Percentiles rank a stretch among this genome's conserved stretches.
Conservation (phyloP, 2,888 invertebrate species). For the Lobophora halterata region DNA sequence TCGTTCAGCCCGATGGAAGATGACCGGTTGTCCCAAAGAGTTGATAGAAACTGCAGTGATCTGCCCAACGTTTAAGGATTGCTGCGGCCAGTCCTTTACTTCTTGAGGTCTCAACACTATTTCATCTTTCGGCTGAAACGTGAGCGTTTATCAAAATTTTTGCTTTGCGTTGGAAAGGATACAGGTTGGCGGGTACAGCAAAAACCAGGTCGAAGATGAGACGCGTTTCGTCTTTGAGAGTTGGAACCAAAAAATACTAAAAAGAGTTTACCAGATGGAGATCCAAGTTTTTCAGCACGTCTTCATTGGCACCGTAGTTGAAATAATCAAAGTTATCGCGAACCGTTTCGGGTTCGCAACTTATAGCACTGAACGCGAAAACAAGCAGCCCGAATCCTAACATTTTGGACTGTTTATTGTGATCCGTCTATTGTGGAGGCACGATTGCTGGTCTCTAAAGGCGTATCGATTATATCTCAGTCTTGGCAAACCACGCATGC, state of each 20-base stretch:
- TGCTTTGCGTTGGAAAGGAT: no score
- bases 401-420: slow-evolving; percentile 63
- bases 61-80: slow-evolving; percentile 86
- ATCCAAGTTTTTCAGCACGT: slow-evolving; percentile 63
- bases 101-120: slow-evolving; percentile 82
- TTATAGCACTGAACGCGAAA: slow-evolving; percentile 44
- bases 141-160: slow-evolving; percentile 1
- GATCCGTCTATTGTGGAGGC: slow-evolving; percentile 46
- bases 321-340: slow-evolving; percentile 73
- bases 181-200: no score
- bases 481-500: slow-evolving; percentile 57
- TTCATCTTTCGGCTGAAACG: slow-evolving; percentile 68
- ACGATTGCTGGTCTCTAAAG: slow-evolving; percentile 44
- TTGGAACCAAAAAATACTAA: neutral
- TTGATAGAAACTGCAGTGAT: slow-evolving; percentile 93
- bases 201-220: no score
- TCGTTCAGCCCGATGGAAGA: slow-evolving; percentile 91
- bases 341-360: slow-evolving; percentile 72
- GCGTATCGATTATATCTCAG: slow-evolving; percentile 58
- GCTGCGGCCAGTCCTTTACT: slow-evolving; percentile 83
- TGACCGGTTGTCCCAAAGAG: slow-evolving; percentile 87
- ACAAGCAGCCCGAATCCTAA: slow-evolving; percentile 48
- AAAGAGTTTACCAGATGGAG: slow-evolving; percentile 55
- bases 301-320: slow-evolving; percentile 67
- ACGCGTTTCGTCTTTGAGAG: no score